Evolutionary conservation across 2,888 invertebrate species (phyloP).

Genomic region (Calliphora vomitoria): DNA sequence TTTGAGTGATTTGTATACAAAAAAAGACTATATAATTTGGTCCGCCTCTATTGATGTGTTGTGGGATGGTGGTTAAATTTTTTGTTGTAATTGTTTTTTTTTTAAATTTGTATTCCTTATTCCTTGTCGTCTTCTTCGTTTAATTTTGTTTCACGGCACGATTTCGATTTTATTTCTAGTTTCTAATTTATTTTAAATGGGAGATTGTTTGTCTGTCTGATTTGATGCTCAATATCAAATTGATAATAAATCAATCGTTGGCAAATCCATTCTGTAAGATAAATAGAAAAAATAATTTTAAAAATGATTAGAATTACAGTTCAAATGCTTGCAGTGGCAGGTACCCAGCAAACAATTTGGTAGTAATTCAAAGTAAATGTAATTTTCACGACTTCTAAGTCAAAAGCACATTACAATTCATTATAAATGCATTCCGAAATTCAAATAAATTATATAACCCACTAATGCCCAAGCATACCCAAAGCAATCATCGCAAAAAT

Average conservation of each 20-base stretch:
- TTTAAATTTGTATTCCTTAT: conserved; percentile 59
- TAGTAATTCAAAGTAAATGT: no score
- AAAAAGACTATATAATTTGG: conserved; percentile 66
- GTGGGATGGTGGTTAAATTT: conserved; percentile 60
- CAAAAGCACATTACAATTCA: no score
- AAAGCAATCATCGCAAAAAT: no score
- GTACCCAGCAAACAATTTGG: not conserved
- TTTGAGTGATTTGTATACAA: conserved; percentile 55
- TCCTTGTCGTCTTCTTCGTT: conserved; percentile 45
- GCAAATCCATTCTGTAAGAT: conserved; percentile 65
- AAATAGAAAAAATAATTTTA: not conserved
- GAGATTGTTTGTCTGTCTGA: conserved; percentile 33
- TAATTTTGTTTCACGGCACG: conserved; percentile 45
- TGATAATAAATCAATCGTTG: conserved; percentile 62
- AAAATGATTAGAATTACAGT: not conserved
- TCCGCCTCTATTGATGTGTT: conserved; percentile 69
- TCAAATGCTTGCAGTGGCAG: no score
- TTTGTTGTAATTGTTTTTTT: conserved; percentile 29
- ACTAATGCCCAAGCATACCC: no score
- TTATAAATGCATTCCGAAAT: no score
- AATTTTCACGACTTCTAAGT: no score
- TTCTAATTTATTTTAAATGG: conserved; percentile 22
- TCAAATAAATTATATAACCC: no score
- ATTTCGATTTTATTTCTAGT: conserved; percentile 39
- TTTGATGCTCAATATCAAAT: conserved; percentile 64